Evolutionary conservation across 2,113 vertebrate species (phyloP).

Genomic region (Chionodraco myersi): DNA sequence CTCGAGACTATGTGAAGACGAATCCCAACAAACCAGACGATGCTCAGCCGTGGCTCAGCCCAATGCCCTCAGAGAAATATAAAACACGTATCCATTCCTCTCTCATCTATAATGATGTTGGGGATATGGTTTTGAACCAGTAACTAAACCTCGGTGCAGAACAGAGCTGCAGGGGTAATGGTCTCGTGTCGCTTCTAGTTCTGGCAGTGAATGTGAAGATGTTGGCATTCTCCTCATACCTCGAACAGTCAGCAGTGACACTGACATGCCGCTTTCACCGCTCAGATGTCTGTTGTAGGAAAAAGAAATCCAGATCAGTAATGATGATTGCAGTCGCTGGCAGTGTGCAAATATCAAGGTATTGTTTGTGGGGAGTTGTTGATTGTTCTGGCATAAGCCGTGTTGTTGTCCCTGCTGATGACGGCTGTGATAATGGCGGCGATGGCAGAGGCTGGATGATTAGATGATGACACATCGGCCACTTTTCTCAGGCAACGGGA

Average conservation of each 20-base stretch:
- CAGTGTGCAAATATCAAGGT: conserved; percentile 50
- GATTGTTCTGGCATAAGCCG: conserved; percentile 50
- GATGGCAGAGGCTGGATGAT: conserved; percentile 45
- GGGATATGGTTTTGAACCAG: not conserved
- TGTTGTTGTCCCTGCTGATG: conserved; percentile 33
- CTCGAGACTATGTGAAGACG: not conserved
- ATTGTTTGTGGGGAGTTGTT: conserved; percentile 41
- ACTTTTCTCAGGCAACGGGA: conserved; percentile 46
- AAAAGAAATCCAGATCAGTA: conserved; percentile 42
- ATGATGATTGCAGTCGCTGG: conserved; percentile 59
- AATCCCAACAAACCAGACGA: not conserved
- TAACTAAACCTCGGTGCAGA: conserved; percentile 33
- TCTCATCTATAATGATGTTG: too few species aligned
- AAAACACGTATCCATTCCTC: too few species aligned
- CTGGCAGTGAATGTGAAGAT: conserved; percentile 31
- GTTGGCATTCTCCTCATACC: conserved; percentile 14
- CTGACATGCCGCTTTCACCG: conserved; percentile 27
- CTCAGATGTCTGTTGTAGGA: conserved; percentile 3
- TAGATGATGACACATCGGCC: conserved; percentile 57
- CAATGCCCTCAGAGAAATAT: not conserved
- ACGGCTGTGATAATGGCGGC: conserved; percentile 61
- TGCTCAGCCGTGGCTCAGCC: too few species aligned
- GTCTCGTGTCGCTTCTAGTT: conserved; percentile 20
- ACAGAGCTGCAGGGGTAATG: conserved; percentile 6
- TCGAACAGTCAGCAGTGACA: conserved; percentile 25